Conservation (phyloP, 2,888 invertebrate species). For the Lasioglossum lativentre region DNA sequence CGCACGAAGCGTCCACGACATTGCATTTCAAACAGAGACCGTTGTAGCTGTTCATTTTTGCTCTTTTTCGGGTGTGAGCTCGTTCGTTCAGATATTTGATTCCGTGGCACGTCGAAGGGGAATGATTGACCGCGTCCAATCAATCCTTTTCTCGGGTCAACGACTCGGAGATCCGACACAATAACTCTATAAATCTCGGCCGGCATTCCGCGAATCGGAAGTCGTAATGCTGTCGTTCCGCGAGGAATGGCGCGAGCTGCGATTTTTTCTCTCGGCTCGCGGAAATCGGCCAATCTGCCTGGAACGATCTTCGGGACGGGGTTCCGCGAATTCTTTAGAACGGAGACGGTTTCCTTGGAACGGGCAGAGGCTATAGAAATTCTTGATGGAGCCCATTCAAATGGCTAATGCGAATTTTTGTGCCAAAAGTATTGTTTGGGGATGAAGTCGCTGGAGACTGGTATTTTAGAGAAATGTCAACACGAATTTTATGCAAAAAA, state of each 20-base stretch:
- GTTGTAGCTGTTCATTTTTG: background rate
- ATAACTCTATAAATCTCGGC: constrained; percentile 53
- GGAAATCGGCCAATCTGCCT: constrained; percentile 38
- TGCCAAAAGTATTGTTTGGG: background rate
- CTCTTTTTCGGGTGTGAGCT: background rate
- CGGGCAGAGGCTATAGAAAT: background rate
- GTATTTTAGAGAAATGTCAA: too few species aligned
- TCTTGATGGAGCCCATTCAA: background rate
- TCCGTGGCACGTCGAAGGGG: background rate
- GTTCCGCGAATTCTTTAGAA: background rate
- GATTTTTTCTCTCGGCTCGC: constrained; percentile 11
- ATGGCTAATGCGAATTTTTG: background rate
- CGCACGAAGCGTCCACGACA: background rate
- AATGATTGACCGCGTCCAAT: constrained; percentile 28
- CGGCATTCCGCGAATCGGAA: constrained; percentile 50
- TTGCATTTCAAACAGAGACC: background rate
- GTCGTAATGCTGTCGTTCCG: constrained; percentile 22
- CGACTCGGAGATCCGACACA: constrained; percentile 32
- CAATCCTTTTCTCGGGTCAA: constrained; percentile 48
- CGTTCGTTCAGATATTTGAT: background rate
- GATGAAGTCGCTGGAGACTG: background rate
- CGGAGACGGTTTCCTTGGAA: background rate
- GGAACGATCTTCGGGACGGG: background rate
- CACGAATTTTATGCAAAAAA: too few species aligned
- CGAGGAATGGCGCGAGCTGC: background rate